A percentile compares a stretch with the other conserved stretches of the same genome.
Evolutionary conservation across 2,113 vertebrate species (phyloP).

Genomic region (Hystrix cristata): DNA sequence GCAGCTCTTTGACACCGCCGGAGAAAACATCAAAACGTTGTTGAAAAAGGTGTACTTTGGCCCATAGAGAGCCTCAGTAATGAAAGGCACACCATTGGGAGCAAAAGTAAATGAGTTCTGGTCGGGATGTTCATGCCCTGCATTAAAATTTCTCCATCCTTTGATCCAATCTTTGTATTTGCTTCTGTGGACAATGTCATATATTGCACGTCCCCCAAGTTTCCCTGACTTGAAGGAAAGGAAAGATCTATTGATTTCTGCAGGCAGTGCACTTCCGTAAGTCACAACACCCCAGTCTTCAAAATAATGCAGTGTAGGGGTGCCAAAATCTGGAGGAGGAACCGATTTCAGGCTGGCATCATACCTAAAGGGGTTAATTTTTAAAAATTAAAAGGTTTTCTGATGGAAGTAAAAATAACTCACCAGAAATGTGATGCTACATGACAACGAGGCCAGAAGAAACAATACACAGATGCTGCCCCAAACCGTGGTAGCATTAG

Average conservation of each 20-base stretch:
- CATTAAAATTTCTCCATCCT: slow-evolving; percentile 99
- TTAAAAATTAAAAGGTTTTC: slow-evolving; percentile 50
- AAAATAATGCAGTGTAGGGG: slow-evolving; percentile 94
- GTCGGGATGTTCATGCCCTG: slow-evolving; percentile 98
- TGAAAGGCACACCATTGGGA: slow-evolving; percentile 96
- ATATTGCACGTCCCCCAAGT: slow-evolving; percentile 98
- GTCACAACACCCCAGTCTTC: slow-evolving; percentile 99
- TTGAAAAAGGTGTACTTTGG: slow-evolving; percentile 98
- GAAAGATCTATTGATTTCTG: slow-evolving; percentile 93
- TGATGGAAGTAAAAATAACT: slow-evolving; percentile 4
- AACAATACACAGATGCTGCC: neutral
- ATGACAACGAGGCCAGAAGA: neutral
- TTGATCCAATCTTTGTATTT: slow-evolving; percentile 98
- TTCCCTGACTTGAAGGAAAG: slow-evolving; percentile 99
- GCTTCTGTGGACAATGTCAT: slow-evolving; percentile 96
- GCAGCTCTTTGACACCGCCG: slow-evolving; percentile 92
- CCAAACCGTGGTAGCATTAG: neutral
- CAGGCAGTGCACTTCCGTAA: slow-evolving; percentile 94
- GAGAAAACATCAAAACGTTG: slow-evolving; percentile 95
- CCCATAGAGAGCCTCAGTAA: slow-evolving; percentile 98
- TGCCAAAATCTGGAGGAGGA: slow-evolving; percentile 94
- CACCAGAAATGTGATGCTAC: neutral
- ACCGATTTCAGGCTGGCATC: slow-evolving; percentile 92
- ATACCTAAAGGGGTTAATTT: slow-evolving; percentile 90
- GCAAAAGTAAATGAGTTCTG: slow-evolving; percentile 99